phyloP scores from a whole-genome alignment of 2,888 invertebrate species.

The Eupelmus urozonus region DNA sequence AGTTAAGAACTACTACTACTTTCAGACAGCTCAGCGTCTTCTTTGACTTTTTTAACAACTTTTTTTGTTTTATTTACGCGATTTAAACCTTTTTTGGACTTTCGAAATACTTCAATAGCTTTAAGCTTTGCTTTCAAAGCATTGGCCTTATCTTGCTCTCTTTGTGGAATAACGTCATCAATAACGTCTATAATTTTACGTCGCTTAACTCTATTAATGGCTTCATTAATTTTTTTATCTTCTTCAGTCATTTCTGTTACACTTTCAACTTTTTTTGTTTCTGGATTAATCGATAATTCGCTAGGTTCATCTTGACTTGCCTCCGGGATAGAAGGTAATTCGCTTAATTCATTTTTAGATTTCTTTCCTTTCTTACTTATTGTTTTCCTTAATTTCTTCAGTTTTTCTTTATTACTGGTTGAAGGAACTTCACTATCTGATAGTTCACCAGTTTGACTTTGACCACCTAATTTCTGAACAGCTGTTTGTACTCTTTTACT shows the following conservation, averaged over 20 bases:
- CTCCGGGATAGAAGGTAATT: slow-evolving; percentile 42
- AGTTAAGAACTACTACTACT: slow-evolving; percentile 81
- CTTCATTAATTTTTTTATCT: slow-evolving; percentile 63
- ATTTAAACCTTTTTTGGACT: slow-evolving; percentile 82
- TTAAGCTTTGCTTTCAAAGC: slow-evolving; percentile 84
- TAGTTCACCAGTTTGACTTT: slow-evolving; percentile 64
- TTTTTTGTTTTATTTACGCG: slow-evolving; percentile 78
- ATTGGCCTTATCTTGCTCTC: slow-evolving; percentile 83
- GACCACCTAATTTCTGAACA: slow-evolving; percentile 82
- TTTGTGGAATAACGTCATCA: slow-evolving; percentile 83
- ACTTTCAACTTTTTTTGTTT: slow-evolving; percentile 56
- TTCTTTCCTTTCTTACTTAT: slow-evolving; percentile 33
- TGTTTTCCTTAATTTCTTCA: slow-evolving; percentile 29
- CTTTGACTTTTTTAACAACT: slow-evolving; percentile 79
- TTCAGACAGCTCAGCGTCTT: slow-evolving; percentile 84
- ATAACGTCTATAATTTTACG: slow-evolving; percentile 41
- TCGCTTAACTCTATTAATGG: slow-evolving; percentile 42
- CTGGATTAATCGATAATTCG: slow-evolving; percentile 35
- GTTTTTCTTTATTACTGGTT: slow-evolving; percentile 27
- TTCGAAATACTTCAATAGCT: slow-evolving; percentile 86
- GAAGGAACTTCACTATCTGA: slow-evolving; percentile 58
- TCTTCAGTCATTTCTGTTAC: slow-evolving; percentile 61
- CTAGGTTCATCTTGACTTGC: slow-evolving; percentile 50
- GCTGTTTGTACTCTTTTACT: slow-evolving; percentile 91
- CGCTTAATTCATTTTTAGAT: slow-evolving; percentile 34